Base-by-base conservation (phyloP, 1,140 invertebrate species). In the Aphidius gifuensis region DNA sequence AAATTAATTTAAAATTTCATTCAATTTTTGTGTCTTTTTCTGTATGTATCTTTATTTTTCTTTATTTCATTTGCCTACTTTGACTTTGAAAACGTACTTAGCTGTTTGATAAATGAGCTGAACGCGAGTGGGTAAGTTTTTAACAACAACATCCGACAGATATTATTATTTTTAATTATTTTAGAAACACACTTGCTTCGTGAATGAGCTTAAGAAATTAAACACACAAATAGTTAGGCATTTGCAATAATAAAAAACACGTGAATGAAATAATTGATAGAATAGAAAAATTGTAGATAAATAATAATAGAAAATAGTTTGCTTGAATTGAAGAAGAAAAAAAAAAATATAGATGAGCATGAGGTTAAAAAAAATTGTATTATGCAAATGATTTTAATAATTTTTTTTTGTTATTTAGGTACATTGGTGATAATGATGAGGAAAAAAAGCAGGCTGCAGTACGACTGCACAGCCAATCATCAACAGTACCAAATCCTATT, bases 21-120 rank as follows among this genome's bases (percentile, higher is more conserved):
- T 32, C 23, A 32, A 32, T 1, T 32, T 32, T 32, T 32, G 23
- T 32, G 23, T 32, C 23, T 3, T 32, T 80, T 73, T 72, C 72
- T 75, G 57, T 74, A 66, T 76, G 64, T 72, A 63, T 73, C 69
- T 71, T 64, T 69, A 68, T 64, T 61, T 58, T 61, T 66, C 82
- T 83, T 85, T 83, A 83, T 79, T 83, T 80, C 79, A 79, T 82
- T 82, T 72, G 79, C 82, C 75, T 74, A 76, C 82, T 85, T 84
- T 85, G 81, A 84, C 80, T 82, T 80, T 80, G 76, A 82, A 83
- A 80, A 80, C 78, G 82, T 82, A 74, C 74, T 82, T 85, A 92
- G 90, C 88, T 90, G 88, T 89, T 86, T 92, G 85, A 88, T 91
- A 85, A 89, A 91, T 84, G 90, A 92, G 85, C 83, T 90, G 83